A percentile compares a stretch with the other conserved stretches of the same genome.
Evolutionary conservation across 2,113 vertebrate species (phyloP).

Genomic region (Thamnophis sirtalis): DNA sequence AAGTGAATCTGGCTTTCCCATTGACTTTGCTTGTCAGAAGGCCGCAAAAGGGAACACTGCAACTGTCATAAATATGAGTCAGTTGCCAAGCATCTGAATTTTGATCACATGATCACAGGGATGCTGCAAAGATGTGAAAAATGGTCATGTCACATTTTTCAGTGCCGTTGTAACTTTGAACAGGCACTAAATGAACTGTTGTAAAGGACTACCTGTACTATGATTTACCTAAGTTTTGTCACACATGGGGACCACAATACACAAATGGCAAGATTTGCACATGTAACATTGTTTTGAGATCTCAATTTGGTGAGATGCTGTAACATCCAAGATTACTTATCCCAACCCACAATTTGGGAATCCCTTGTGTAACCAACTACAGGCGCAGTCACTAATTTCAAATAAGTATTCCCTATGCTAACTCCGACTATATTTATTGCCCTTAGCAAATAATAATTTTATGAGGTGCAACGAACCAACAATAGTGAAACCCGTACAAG

Average conservation of each 20-base stretch:
- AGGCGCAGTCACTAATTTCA: background rate
- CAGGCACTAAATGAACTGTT: too few species aligned
- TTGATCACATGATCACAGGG: too few species aligned
- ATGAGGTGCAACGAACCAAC: background rate
- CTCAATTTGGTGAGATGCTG: background rate
- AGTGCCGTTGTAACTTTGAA: too few species aligned
- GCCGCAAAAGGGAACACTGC: too few species aligned
- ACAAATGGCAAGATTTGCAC: background rate
- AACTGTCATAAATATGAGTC: too few species aligned
- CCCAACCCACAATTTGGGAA: background rate
- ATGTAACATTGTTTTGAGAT: background rate
- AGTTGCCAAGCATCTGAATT: too few species aligned
- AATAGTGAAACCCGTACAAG: background rate
- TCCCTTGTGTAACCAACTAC: background rate
- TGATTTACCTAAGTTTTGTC: background rate
- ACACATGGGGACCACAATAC: background rate
- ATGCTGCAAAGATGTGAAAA: too few species aligned
- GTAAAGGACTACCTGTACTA: background rate
- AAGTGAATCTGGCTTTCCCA: too few species aligned
- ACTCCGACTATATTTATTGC: background rate
- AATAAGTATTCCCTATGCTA: background rate
- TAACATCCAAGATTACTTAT: background rate
- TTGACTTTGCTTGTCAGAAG: too few species aligned
- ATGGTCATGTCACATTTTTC: too few species aligned
- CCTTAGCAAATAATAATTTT: background rate